phyloP scores from a whole-genome alignment of 2,888 invertebrate genomes.

The Cancer borealis region DNA sequence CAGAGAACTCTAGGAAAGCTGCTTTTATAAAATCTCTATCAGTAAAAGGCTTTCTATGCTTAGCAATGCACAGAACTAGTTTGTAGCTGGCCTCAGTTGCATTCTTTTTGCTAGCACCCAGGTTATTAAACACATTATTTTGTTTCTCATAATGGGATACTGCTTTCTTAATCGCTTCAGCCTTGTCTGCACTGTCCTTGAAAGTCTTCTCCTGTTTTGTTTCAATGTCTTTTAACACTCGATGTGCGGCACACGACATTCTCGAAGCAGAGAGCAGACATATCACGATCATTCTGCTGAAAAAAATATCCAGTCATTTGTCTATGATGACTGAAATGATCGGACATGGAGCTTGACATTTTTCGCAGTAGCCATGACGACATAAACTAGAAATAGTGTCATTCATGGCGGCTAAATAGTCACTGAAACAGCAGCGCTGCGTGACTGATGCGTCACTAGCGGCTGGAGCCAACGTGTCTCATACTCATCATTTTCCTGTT shows the following conservation, averaged over 20 bases:
- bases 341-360: background rate
- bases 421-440: background rate
- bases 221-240: constrained; percentile 53
- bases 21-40: constrained; percentile 23
- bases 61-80: background rate
- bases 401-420: background rate
- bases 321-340: no score
- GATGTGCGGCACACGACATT: constrained; percentile 54
- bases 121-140: constrained; percentile 29
- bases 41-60: background rate
- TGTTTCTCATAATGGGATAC: constrained; percentile 40
- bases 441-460: no score
- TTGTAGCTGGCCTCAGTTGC: background rate
- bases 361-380: constrained; percentile 30
- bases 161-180: no score
- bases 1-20: constrained; percentile 46
- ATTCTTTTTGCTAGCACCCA: background rate
- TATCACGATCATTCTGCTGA: constrained; percentile 30
- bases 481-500: background rate
- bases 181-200: constrained; percentile 4
- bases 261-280: background rate
- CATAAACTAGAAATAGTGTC: constrained; percentile 34
- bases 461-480: background rate
- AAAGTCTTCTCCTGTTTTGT: constrained; percentile 20
- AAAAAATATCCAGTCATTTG: no score